Base-by-base conservation (phyloP, 2,113 vertebrate species). In the Synchiropus splendidus region DNA sequence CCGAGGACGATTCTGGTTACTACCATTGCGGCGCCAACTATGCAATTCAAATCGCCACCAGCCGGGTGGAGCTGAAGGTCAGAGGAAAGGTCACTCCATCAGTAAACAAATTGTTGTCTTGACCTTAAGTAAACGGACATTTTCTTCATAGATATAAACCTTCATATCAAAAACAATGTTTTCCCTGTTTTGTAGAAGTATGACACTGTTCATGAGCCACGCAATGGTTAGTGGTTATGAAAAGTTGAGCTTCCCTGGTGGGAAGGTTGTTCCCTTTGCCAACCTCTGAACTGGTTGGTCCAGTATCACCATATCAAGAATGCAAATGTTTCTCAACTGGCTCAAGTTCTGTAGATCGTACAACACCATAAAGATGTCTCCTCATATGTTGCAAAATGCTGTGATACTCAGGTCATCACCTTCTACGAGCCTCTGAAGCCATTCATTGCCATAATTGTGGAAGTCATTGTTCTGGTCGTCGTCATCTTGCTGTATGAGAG, bases 341-440 rank as follows among this genome's bases (percentile, higher is more conserved):
- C n/a, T n/a, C n/a, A n/a, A n/a, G n/a, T n/a, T n/a, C n/a, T n/a
- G n/a, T n/a, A n/a, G n/a, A n/a, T n/a, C n/a, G n/a, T n/a, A n/a
- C n/a, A n/a, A n/a, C n/a, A n/a, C n/a, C n/a, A n/a, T n/a, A n/a
- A n/a, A n/a, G n/a, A n/a, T n/a, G n/a, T n/a, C n/a, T n/a, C n/a
- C n/a, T n/a, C n/a, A n/a, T n/a, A n/a, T n/a, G n/a, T n/a, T n/a
- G n/a, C n/a, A n/a, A n/a, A n/a, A n/a, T n/a, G n/a, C n/a, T n/a
- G n/a, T n/a, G n/a, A n/a, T n/a, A n/a, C n/a, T n/a, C n/a, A 56
- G 34, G 87, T 97, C 33, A 74, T 95, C 36, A 85, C 75, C 17
- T 68, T 87, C 27, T 5, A 65, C 10, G 88, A 78, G 39, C 92
- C 94, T n/a, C 83, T 97, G 44, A 97, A 90, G 54, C 88, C 86